Evolutionary conservation across 2,888 invertebrate species (phyloP).

Genomic region (Lordiphosa fenestrarum): DNA sequence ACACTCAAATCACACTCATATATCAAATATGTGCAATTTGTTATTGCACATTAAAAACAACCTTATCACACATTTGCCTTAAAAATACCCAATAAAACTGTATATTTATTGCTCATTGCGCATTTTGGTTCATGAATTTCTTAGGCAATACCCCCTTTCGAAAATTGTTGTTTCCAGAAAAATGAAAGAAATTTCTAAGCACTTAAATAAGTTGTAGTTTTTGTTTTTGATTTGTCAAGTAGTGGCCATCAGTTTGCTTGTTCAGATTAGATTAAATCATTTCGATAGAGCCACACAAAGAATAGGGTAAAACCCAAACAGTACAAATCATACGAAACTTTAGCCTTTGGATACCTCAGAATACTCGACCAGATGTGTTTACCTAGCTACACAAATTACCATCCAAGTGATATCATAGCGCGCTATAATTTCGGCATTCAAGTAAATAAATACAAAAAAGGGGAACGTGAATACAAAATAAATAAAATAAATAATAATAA

Average conservation of each 20-base stretch:
- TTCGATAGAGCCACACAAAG: background rate
- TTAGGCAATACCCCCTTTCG: no score
- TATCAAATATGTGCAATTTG: no score
- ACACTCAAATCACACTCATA: no score
- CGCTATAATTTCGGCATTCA: conserved; percentile 47
- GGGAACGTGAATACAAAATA: conserved; percentile 29
- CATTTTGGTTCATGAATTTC: no score
- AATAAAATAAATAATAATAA: conserved; percentile 16
- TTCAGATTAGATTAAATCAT: conserved; percentile 10
- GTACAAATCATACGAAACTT: background rate
- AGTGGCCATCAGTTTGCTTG: conserved; percentile 1
- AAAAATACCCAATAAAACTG: no score
- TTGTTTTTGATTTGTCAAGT: conserved; percentile 3
- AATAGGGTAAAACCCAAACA: background rate
- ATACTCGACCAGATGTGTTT: conserved; percentile 23
- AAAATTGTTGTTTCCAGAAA: conserved; percentile 23
- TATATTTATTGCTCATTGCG: no score
- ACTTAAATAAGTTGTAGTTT: conserved; percentile 18
- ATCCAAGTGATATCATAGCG: conserved; percentile 61
- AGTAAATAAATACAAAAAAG: conserved; percentile 56
- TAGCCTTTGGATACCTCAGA: conserved; percentile 4
- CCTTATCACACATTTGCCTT: no score
- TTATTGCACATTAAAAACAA: no score
- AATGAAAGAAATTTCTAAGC: conserved; percentile 20
- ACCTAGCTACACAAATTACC: conserved; percentile 55